These are phyloP conservation scores for Crossocerus cetratus DNA, from an alignment of 2,888 invertebrate species.

Conservation along the genomic window DNA sequence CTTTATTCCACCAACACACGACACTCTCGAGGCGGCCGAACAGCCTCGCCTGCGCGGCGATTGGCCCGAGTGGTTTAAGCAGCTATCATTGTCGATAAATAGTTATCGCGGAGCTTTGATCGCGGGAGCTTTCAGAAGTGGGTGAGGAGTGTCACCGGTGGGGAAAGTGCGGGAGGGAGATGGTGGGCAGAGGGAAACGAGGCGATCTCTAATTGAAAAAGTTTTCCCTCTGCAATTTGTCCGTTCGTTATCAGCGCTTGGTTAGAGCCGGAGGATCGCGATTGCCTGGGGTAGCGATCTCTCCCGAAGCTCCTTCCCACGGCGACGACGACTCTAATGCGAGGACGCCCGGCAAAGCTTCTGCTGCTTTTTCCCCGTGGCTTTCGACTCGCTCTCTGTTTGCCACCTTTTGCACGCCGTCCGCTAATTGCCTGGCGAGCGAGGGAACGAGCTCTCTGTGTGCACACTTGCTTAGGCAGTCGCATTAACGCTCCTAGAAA, in stretches of 20 bases:
- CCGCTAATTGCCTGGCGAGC: constrained; percentile 30
- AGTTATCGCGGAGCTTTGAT: no score
- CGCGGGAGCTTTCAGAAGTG: background rate
- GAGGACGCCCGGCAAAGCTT: no score
- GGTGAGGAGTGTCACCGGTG: background rate
- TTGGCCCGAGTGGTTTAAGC: no score
- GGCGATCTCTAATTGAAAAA: constrained; percentile 73
- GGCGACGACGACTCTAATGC: no score
- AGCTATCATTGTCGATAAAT: no score
- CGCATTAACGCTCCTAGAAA: constrained; percentile 41
- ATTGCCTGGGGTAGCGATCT: constrained; percentile 25
- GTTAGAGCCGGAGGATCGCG: constrained; percentile 39
- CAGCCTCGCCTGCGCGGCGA: no score
- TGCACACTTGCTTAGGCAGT: constrained; percentile 26
- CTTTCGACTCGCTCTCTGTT: background rate
- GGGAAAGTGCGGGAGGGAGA: background rate
- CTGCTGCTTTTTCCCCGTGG: constrained; percentile 9
- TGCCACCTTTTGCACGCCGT: background rate
- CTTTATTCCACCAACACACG: background rate
- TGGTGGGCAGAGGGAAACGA: background rate
- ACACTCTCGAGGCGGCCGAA: no score
- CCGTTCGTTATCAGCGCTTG: constrained; percentile 64
- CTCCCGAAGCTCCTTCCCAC: constrained; percentile 44
- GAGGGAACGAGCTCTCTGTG: background rate
- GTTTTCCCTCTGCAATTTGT: constrained; percentile 68